phyloP scores from a whole-genome alignment of 1,140 invertebrate genomes.

The Copidosoma floridanum region DNA sequence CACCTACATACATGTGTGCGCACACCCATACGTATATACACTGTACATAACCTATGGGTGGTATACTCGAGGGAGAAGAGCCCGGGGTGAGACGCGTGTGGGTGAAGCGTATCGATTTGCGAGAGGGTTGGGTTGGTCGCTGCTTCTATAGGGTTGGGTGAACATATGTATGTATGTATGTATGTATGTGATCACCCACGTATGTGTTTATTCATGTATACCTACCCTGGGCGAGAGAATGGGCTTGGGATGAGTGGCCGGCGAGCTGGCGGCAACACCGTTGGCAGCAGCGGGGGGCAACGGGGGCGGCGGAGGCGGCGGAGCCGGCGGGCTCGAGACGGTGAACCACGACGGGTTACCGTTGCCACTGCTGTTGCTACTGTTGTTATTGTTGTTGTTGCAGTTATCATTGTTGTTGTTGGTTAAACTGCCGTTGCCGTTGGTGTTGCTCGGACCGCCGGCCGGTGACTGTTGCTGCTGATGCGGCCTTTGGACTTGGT shows the following conservation, averaged over 20 bases:
- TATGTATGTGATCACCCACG: too few relatives aligned
- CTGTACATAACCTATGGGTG: too few relatives aligned
- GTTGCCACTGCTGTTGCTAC: constrained; percentile 27
- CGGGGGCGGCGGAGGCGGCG: constrained; percentile 28
- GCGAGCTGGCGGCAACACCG: constrained; percentile 48
- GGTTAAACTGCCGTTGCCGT: constrained; percentile 44
- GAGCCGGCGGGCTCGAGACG: constrained; percentile 37
- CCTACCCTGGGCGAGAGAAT: constrained; percentile 49
- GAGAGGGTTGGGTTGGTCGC: too few relatives aligned
- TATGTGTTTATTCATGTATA: too few relatives aligned
- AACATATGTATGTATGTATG: too few relatives aligned
- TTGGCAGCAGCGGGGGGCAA: constrained; percentile 33
- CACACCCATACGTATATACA: not conserved
- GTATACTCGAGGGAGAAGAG: not conserved
- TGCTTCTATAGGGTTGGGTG: too few relatives aligned
- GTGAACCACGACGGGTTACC: constrained; percentile 37
- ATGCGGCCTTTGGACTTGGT: not conserved
- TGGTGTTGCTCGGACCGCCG: constrained; percentile 31
- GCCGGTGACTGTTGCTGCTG: not conserved
- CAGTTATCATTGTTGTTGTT: constrained; percentile 17
- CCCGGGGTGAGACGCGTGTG: not conserved
- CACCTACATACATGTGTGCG: not conserved
- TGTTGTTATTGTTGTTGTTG: not conserved
- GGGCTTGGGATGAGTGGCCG: constrained; percentile 33
- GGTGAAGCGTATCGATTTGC: constrained; percentile 28